phyloP scores from a whole-genome alignment of 1,140 invertebrate genomes.

The Dendroctonus valens region DNA sequence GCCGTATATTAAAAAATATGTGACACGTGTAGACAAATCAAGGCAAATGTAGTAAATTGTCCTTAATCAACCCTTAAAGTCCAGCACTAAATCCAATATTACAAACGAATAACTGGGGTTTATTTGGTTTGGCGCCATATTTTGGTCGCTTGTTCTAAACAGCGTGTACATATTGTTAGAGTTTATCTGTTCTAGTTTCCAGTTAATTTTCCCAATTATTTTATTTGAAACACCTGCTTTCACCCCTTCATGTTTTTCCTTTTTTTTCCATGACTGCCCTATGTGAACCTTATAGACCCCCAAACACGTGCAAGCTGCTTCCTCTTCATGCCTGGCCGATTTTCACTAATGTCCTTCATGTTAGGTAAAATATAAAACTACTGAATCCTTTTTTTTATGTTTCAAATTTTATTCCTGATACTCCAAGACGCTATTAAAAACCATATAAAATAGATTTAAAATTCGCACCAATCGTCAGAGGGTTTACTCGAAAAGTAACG shows the following conservation, averaged over 20 bases:
- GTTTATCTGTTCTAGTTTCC: not conserved
- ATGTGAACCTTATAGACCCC: conserved; percentile 11
- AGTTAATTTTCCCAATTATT: not conserved
- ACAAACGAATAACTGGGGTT: no score
- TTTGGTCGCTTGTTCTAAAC: no score
- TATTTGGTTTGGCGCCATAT: no score
- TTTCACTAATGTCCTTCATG: not conserved
- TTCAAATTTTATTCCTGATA: not conserved
- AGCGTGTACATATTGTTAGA: not conserved
- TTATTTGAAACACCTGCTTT: conserved; percentile 18
- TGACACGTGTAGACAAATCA: no score
- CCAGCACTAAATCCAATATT: no score
- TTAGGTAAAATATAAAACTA: not conserved
- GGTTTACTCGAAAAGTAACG: no score
- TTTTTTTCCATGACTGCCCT: conserved; percentile 16
- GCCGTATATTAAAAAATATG: no score
- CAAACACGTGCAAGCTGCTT: conserved; percentile 30
- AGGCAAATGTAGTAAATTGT: no score
- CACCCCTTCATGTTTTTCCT: not conserved
- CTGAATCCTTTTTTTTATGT: not conserved
- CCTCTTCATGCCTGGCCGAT: conserved; percentile 22
- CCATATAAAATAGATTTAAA: no score
- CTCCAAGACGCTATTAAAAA: no score
- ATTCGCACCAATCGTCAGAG: no score
- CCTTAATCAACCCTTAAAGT: no score